phyloP scores from a whole-genome alignment of 2,113 vertebrate species.

The Vulpes lagopus region DNA sequence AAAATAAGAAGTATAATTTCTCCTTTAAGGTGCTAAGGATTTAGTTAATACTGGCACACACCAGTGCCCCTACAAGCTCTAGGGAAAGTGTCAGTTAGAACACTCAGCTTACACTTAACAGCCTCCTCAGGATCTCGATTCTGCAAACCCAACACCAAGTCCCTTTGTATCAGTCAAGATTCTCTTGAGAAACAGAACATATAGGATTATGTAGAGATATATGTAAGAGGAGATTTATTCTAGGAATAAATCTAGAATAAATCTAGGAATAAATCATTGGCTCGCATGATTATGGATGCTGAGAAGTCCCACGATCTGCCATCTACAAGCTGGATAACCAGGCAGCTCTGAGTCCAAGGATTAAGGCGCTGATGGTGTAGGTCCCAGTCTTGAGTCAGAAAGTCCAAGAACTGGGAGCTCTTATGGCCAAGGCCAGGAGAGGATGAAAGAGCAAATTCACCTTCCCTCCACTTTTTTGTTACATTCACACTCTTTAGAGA shows the following conservation, averaged over 20 bases:
- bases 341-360: neutral
- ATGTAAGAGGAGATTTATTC: neutral
- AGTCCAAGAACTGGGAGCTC: neutral
- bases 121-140: neutral
- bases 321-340: neutral
- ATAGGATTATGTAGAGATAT: neutral
- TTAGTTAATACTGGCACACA: neutral
- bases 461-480: neutral
- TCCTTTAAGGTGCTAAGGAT: neutral
- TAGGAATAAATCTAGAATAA: no score
- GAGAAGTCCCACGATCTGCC: neutral
- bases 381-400: neutral
- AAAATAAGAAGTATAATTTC: neutral
- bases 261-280: neutral
- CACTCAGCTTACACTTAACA: neutral
- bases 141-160: neutral
- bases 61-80: neutral
- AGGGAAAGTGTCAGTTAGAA: neutral
- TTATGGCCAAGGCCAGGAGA: neutral
- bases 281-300: neutral
- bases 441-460: neutral
- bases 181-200: neutral
- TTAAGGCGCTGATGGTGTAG: neutral
- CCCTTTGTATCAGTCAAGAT: neutral
- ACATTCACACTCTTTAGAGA: fast-evolving